Conservation (phyloP, 2,113 vertebrate species). For the Bungarus multicinctus region DNA sequence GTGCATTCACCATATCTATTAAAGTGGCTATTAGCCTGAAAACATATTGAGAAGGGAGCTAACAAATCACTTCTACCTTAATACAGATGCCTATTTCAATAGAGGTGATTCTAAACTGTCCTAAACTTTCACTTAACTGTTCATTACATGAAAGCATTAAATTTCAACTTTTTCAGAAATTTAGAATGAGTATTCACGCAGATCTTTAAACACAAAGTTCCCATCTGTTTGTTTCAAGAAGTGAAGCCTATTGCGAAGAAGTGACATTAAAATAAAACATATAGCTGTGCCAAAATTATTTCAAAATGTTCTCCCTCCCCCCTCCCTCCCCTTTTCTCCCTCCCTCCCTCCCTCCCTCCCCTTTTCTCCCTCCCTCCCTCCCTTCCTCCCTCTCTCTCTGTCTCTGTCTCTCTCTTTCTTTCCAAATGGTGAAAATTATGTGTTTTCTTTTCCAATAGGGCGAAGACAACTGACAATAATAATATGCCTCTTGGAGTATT, state of each 20-base stretch:
- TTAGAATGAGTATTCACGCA: not conserved
- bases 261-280: conserved; percentile 29
- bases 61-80: conserved; percentile 49
- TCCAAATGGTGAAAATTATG: not conserved
- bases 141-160: conserved; percentile 55
- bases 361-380: not conserved
- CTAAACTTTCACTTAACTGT: no score
- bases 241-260: not conserved
- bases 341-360: rapidly evolving
- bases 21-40: conserved; percentile 40
- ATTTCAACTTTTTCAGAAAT: conserved; percentile 37
- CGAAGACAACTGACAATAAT: conserved; percentile 17
- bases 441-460: conserved; percentile 13
- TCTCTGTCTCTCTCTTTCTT: not conserved
- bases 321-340: no score
- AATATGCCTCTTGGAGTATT: not conserved
- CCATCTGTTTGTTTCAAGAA: conserved; percentile 9
- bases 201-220: conserved; percentile 15
- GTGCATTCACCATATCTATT: conserved; percentile 15
- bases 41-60: conserved; percentile 27
- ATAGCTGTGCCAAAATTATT: conserved; percentile 33
- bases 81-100: conserved; percentile 39
- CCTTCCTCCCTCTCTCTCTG: rapidly evolving
- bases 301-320: conserved; percentile 19
- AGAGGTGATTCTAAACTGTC: conserved; percentile 40